These are phyloP conservation scores for Steinernema carpocapsae DNA, from an alignment of 2,888 invertebrate genomes.

Conservation along the genomic window DNA sequence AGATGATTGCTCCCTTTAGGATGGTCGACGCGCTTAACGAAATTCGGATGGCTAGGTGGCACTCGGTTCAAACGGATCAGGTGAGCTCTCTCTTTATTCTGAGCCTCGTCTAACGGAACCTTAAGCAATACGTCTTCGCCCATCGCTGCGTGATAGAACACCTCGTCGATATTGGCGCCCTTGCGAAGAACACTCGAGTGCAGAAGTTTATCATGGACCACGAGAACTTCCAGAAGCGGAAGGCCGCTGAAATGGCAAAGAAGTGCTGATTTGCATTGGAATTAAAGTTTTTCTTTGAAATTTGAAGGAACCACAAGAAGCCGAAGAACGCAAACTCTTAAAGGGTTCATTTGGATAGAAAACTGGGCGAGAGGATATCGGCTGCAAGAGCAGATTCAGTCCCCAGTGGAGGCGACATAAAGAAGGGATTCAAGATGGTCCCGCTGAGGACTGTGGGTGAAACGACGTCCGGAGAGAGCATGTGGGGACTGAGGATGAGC, in stretches of 20 bases:
- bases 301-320: not conserved
- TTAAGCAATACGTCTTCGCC: constrained; percentile 15
- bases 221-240: constrained; percentile 3
- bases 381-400: constrained; percentile 56
- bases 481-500: constrained; percentile 39
- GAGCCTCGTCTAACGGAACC: not conserved
- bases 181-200: not conserved
- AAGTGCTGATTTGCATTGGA: too few species aligned
- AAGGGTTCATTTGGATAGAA: constrained; percentile 45
- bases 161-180: not conserved
- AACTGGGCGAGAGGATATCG: constrained; percentile 54
- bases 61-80: constrained; percentile 9
- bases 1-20: not conserved
- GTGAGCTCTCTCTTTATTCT: not conserved
- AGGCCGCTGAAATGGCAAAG: not conserved
- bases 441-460: constrained; percentile 56
- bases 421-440: constrained; percentile 40
- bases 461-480: constrained; percentile 55
- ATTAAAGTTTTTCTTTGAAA: not conserved
- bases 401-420: constrained; percentile 49
- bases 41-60: not conserved
- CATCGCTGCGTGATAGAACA: constrained; percentile 15
- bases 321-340: not conserved
- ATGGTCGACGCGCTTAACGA: constrained; percentile 26
- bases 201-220: constrained; percentile 6